Evolutionary conservation across 2,113 vertebrate genomes (phyloP), one percentile per base, ranked within the genome.

Genomic region (Salvelinus sp.): DNA sequence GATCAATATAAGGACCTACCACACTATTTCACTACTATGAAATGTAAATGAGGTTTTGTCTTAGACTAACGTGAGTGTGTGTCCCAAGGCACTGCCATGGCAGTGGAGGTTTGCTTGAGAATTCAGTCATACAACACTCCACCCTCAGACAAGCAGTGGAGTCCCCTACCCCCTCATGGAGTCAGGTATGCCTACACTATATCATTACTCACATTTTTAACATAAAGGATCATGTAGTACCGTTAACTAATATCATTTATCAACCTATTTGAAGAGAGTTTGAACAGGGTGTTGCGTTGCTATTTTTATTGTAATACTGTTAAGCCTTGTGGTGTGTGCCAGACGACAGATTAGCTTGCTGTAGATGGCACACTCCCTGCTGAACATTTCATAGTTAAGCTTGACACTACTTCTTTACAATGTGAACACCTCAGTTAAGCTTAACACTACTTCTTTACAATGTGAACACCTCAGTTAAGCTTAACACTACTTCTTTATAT

Each of bases 11-110:
- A 10, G 38, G 38, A 10, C 38, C 38, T 44, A 44, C 9, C 9
- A 44, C 38, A 10, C 9, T 44, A 44, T 44, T 44, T 44, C 38
- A 44, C 2, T 44, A 44, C 10, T 10, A 44, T 44, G 38, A 44
- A 44, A 44, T 44, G 38, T 44, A 27, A 27, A 66, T 25, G 1
- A 30, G n/a, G 20, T 62, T 22, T n/a, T 16, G 7, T 22, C 58
- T 63, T 58, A 63, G 6, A 33, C 54, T 72, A 54, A 77, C 67
- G 16, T 68, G 28, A 28, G 58, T 62, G 58, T 62, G 18, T 62
- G 69, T 85, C 28, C 72, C 28, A 88, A 95, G 95, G 88, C 81
- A 90, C 83, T 89, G 91, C 92, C 75, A 96, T 97, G 95, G 92
- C 93, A 91, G 86, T 92, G 38, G 93, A 92, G 83, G 90, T 91